A percentile compares a stretch with the other conserved stretches of the same genome.
Evolutionary conservation across 2,113 vertebrate species (phyloP).

Genomic region (Vulpes vulpes): DNA sequence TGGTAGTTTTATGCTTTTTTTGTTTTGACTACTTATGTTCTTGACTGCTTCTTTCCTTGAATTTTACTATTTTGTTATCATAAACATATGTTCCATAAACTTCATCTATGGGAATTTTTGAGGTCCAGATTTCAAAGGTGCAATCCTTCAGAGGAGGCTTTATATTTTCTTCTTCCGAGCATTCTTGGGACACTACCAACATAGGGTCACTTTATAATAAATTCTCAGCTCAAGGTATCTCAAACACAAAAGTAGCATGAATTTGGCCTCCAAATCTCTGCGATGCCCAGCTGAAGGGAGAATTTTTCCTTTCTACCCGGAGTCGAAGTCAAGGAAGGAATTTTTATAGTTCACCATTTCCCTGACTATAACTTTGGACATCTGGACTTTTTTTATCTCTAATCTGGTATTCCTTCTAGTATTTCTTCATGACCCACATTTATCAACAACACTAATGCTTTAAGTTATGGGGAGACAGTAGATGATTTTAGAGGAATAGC

Average conservation of each 20-base stretch:
- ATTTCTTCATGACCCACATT: not conserved
- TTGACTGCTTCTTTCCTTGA: not conserved
- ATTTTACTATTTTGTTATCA: conserved; percentile 38
- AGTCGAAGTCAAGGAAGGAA: not conserved
- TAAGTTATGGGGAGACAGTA: not conserved
- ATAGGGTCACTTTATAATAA: conserved; percentile 37
- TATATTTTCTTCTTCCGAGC: conserved; percentile 36
- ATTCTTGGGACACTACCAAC: conserved; percentile 20
- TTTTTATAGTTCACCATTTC: not conserved
- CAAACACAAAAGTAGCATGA: conserved; percentile 14
- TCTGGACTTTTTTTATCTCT: not conserved
- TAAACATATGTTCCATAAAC: not conserved
- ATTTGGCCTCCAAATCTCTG: not conserved
- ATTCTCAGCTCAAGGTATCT: conserved; percentile 24
- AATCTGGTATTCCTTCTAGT: not conserved
- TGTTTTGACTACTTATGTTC: not conserved
- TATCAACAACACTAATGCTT: not conserved
- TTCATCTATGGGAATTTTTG: conserved; percentile 11
- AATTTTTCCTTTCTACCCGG: not conserved
- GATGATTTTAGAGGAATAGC: not conserved
- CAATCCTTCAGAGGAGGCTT: not conserved
- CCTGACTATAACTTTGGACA: not conserved
- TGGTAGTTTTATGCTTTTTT: not conserved
- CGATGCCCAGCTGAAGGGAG: not conserved
- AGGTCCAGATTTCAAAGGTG: not conserved